Evolutionary conservation across 2,888 invertebrate species (phyloP).

Genomic region (Melanophora roralis): DNA sequence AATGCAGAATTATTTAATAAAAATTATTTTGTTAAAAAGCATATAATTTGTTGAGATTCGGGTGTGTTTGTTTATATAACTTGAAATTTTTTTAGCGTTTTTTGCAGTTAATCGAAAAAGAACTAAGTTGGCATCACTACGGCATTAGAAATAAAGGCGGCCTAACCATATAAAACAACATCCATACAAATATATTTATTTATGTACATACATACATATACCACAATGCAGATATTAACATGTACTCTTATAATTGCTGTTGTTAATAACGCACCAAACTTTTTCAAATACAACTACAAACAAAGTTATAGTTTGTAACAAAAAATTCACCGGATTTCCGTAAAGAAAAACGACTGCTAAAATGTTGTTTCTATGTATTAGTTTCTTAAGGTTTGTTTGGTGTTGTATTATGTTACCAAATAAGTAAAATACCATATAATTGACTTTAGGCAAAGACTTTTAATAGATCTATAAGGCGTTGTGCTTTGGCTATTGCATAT

Average conservation of each 20-base stretch:
- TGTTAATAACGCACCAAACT: constrained; percentile 18
- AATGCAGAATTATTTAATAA: no score
- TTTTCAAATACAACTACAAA: constrained; percentile 10
- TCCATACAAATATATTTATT: neutral
- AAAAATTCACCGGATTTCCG: constrained; percentile 62
- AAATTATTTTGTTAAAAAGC: no score
- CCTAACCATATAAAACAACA: neutral
- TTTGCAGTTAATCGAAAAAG: no score
- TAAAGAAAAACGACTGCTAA: constrained; percentile 41
- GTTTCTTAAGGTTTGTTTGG: neutral
- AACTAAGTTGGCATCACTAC: no score
- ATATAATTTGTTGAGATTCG: no score
- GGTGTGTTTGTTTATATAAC: no score
- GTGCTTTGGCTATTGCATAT: constrained; percentile 39
- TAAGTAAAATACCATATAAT: constrained; percentile 40
- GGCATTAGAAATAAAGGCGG: no score
- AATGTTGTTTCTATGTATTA: constrained; percentile 13
- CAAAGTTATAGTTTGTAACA: constrained; percentile 51
- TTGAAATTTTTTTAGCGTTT: no score
- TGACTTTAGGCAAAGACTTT: no score
- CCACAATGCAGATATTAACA: neutral
- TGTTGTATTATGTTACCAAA: constrained; percentile 7
- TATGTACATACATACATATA: neutral
- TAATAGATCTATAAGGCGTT: no score
- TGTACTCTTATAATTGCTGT: constrained; percentile 1